These are phyloP conservation scores for Cyprinus carpio DNA, from an alignment of 2,113 vertebrate species.

Conservation along the genomic window DNA sequence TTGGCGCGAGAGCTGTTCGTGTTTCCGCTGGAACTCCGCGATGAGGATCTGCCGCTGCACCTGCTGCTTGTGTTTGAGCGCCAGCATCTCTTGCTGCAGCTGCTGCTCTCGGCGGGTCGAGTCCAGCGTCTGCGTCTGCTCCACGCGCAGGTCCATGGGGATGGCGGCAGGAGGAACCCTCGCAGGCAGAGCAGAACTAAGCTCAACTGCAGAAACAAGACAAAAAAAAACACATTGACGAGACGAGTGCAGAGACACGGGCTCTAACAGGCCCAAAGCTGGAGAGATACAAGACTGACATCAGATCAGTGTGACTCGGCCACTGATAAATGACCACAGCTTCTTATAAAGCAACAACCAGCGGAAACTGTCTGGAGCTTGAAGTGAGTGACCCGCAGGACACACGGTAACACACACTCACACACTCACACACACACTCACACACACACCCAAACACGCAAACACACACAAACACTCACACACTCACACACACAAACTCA, in stretches of 20 bases:
- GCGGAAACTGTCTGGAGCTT: too few species aligned
- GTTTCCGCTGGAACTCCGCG: conserved; percentile 93
- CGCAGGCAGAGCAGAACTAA: conserved; percentile 87
- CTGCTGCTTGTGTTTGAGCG: conserved; percentile 95
- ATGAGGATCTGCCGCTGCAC: conserved; percentile 95
- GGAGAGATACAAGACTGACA: neutral
- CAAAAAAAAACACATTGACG: neutral
- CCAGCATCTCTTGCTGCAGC: conserved; percentile 88
- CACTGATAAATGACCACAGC: too few species aligned
- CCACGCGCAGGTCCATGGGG: conserved; percentile 93
- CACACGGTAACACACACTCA: too few species aligned
- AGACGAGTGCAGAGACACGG: neutral
- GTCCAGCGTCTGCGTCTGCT: conserved; percentile 78
- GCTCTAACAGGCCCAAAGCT: neutral
- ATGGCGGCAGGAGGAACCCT: conserved; percentile 84
- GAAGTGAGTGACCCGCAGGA: too few species aligned
- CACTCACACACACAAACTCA: too few species aligned
- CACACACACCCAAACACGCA: too few species aligned
- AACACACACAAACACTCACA: too few species aligned
- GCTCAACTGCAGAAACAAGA: conserved; percentile 79
- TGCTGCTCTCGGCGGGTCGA: conserved; percentile 75
- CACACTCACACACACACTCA: too few species aligned
- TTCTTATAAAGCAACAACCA: too few species aligned
- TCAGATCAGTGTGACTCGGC: neutral
- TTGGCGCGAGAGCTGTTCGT: conserved; percentile 92